phyloP scores from a whole-genome alignment of 1,140 invertebrate species.

The Oppia nitens region DNA sequence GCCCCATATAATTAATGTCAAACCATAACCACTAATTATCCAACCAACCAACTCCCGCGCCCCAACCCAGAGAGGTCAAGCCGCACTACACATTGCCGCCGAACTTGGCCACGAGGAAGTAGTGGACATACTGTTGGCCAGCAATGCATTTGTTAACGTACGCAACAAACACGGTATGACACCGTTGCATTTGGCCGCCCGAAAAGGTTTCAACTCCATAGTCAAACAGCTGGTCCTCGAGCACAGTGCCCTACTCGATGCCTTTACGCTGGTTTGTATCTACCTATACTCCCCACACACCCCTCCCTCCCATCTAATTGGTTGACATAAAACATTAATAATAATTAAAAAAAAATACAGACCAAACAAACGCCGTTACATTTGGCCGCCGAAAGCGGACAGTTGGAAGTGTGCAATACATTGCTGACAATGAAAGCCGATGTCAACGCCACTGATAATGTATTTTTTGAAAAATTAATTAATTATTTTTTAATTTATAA shows the following conservation, averaged over 20 bases:
- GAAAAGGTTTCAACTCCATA: conserved; percentile 80
- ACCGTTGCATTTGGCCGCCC: conserved; percentile 54
- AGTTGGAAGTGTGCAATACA: conserved; percentile 81
- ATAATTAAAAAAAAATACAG: no score
- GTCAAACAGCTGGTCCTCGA: conserved; percentile 77
- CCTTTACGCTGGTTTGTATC: conserved; percentile 71
- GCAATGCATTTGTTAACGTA: conserved; percentile 93
- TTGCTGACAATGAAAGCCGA: conserved; percentile 88
- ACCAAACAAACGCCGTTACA: conserved; percentile 39
- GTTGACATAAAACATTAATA: no score
- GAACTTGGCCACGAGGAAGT: conserved; percentile 77
- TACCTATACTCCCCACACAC: no score
- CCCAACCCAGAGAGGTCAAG: conserved; percentile 52
- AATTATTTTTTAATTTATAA: neutral
- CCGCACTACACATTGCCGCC: conserved; percentile 83
- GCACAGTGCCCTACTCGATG: conserved; percentile 84
- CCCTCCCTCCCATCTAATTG: no score
- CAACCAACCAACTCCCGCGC: neutral
- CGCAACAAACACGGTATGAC: conserved; percentile 59
- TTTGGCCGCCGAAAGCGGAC: conserved; percentile 65
- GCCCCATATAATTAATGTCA: conserved; percentile 2
- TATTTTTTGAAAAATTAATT: conserved; percentile 51
- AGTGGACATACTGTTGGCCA: conserved; percentile 79
- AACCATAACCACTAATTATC: neutral
- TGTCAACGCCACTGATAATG: conserved; percentile 86